Evolutionary conservation across 2,797 vertebrate genomes (phyloP).

Genomic region (Hoplostethus mediterraneus): DNA sequence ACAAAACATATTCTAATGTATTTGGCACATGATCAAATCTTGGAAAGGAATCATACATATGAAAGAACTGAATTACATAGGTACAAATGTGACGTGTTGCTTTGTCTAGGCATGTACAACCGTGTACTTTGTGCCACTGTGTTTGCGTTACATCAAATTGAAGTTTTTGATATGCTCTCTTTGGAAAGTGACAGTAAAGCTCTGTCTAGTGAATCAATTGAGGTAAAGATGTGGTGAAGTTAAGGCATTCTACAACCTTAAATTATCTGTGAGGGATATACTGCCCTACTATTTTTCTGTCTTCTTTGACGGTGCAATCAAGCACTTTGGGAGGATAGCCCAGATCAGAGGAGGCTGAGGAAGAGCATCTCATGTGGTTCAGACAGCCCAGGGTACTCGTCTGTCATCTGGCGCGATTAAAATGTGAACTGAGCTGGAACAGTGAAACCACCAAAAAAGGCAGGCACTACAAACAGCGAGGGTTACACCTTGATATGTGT

Average conservation of each 20-base stretch:
- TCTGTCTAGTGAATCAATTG: conserved; percentile 18
- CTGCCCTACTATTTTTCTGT: conserved; percentile 12
- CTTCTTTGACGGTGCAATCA: conserved; percentile 25
- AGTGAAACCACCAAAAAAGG: conserved; percentile 50
- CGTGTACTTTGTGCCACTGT: neutral
- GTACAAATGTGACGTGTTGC: conserved; percentile 7
- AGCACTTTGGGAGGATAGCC: conserved; percentile 36
- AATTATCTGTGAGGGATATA: conserved; percentile 30
- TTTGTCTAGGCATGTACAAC: conserved; percentile 25
- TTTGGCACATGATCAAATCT: neutral
- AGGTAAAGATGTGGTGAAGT: conserved; percentile 39
- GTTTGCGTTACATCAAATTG: conserved; percentile 17
- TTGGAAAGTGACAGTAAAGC: conserved; percentile 36
- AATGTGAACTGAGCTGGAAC: conserved; percentile 43
- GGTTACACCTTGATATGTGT: conserved; percentile 18
- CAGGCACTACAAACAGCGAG: conserved; percentile 30
- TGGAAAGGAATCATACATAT: neutral
- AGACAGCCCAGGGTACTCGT: conserved; percentile 72
- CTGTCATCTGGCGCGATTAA: conserved; percentile 72
- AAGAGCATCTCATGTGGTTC: conserved; percentile 65
- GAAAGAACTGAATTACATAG: conserved; percentile 2
- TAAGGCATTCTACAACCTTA: conserved; percentile 37
- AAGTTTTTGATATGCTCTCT: conserved; percentile 27
- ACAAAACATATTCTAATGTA: conserved; percentile 6
- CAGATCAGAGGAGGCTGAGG: conserved; percentile 59